phyloP scores from a whole-genome alignment of 2,888 invertebrate species.

The Oegoconia quadripuncta region DNA sequence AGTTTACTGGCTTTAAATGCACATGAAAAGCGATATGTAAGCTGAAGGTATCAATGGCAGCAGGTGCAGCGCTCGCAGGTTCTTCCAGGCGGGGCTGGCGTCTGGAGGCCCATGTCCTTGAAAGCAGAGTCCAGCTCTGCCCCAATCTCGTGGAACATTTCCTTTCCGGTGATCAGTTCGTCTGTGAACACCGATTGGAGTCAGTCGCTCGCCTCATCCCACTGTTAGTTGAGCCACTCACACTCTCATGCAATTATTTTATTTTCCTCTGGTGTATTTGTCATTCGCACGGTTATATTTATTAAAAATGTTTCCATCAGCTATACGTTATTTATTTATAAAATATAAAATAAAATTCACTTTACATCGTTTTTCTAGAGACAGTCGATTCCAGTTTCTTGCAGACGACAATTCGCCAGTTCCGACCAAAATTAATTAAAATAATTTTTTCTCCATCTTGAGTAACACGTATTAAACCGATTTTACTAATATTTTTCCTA shows the following conservation, averaged over 20 bases:
- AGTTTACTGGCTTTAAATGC: constrained; percentile 56
- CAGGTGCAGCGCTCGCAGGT: constrained; percentile 52
- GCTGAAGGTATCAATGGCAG: constrained; percentile 52
- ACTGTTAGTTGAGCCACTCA: constrained; percentile 29
- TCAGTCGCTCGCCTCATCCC: constrained; percentile 35
- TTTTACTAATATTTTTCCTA: too few species aligned
- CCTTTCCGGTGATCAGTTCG: constrained; percentile 91
- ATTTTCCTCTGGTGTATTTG: not conserved
- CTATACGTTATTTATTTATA: constrained; percentile 57
- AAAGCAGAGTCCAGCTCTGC: constrained; percentile 96
- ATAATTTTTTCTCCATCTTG: too few species aligned
- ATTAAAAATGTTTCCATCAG: constrained; percentile 56
- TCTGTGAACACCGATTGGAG: constrained; percentile 81
- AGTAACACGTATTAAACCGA: too few species aligned
- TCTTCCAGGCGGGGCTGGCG: constrained; percentile 26
- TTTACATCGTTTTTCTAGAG: constrained; percentile 2
- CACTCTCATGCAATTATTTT: constrained; percentile 38
- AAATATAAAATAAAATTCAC: constrained; percentile 42
- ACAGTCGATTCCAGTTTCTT: too few species aligned
- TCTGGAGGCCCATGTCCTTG: constrained; percentile 79
- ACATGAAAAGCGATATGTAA: constrained; percentile 32
- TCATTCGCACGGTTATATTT: not conserved
- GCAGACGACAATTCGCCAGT: too few species aligned
- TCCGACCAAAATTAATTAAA: too few species aligned
- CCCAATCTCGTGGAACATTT: constrained; percentile 94